These are phyloP conservation scores for Perca fluviatilis DNA, from an alignment of 2,113 vertebrate genomes.

Conservation along the genomic window DNA sequence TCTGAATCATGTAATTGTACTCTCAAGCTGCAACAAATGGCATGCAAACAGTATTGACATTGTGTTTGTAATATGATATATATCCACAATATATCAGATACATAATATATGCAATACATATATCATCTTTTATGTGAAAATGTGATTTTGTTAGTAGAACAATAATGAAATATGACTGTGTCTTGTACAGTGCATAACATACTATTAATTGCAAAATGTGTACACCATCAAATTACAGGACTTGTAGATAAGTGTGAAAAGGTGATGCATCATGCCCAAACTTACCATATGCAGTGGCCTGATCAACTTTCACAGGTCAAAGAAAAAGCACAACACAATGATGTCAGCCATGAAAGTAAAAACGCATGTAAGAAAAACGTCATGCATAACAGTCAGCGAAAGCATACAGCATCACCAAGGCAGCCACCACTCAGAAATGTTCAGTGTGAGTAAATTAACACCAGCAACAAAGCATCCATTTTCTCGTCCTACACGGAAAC, in stretches of 20 bases:
- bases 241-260: slow-evolving; percentile 7
- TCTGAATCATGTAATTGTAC: background rate
- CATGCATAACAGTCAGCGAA: slow-evolving; percentile 62
- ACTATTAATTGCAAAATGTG: background rate
- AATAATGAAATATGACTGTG: background rate
- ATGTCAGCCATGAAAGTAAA: slow-evolving; percentile 75
- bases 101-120: slow-evolving; percentile 24
- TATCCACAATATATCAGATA: slow-evolving; percentile 12
- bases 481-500: slow-evolving; percentile 31
- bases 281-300: slow-evolving; percentile 87
- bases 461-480: slow-evolving; percentile 35
- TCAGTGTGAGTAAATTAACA: background rate
- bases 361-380: slow-evolving; percentile 48
- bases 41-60: slow-evolving; percentile 37
- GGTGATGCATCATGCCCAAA: slow-evolving; percentile 75
- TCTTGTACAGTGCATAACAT: background rate
- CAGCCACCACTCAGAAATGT: slow-evolving; percentile 41
- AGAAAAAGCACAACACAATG: slow-evolving; percentile 80
- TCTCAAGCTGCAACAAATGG: background rate
- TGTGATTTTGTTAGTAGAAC: background rate
- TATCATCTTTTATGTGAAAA: background rate
- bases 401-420: slow-evolving; percentile 46
- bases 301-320: slow-evolving; percentile 85
- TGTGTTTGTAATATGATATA: slow-evolving; percentile 33
- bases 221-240: background rate